Evolutionary conservation across 2,888 invertebrate genomes (phyloP).

Genomic region (Agrotis exclamationis): DNA sequence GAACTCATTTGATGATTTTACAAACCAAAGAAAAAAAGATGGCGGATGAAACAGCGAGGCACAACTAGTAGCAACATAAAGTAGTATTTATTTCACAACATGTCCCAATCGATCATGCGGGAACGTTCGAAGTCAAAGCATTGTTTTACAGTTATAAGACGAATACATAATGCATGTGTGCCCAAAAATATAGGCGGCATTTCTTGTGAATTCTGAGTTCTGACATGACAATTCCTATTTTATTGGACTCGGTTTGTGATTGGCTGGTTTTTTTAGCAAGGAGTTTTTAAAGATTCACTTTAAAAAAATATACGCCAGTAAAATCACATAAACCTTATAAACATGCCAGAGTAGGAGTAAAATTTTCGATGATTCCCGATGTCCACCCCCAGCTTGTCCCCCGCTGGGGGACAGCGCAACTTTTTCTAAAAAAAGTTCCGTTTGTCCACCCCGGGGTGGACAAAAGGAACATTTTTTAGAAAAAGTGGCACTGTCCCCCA

Average conservation of each 20-base stretch:
- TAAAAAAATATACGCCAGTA: no score
- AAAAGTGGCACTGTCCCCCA: no score
- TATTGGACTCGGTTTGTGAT: slow-evolving; percentile 3
- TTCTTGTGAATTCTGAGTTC: slow-evolving; percentile 38
- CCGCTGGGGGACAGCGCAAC: no score
- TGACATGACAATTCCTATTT: slow-evolving; percentile 42
- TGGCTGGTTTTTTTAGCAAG: not conserved
- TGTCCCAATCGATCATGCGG: slow-evolving; percentile 62
- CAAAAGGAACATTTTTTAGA: no score
- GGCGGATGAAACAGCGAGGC: not conserved
- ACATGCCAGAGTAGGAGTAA: no score
- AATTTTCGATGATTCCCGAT: no score
- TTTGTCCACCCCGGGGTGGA: no score
- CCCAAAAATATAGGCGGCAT: slow-evolving; percentile 65
- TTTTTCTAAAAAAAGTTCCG: no score
- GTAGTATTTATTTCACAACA: slow-evolving; percentile 54
- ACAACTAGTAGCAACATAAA: slow-evolving; percentile 11
- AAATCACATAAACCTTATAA: no score
- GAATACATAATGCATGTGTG: slow-evolving; percentile 75
- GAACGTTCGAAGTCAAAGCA: slow-evolving; percentile 60
- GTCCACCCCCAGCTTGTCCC: no score
- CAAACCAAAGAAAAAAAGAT: not conserved
- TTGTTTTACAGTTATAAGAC: slow-evolving; percentile 75
- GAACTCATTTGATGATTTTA: no score
- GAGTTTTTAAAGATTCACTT: no score